These are phyloP conservation scores for Chelonus insularis DNA, from an alignment of 1,140 invertebrate genomes.

Conservation along the genomic window DNA sequence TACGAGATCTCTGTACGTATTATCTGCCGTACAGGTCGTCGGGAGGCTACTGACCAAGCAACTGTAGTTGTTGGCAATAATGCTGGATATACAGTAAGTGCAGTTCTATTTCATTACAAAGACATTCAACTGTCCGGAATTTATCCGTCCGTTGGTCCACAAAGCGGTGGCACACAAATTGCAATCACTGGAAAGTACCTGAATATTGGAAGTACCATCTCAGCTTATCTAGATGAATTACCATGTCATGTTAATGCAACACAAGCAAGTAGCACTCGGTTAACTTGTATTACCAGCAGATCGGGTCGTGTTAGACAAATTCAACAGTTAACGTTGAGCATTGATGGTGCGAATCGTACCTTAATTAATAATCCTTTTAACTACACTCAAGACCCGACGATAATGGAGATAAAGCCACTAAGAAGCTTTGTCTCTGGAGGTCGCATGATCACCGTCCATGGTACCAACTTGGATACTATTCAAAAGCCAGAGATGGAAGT, in stretches of 20 bases:
- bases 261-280: conserved; percentile 83
- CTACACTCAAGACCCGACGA: conserved; percentile 90
- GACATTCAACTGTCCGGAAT: conserved; percentile 80
- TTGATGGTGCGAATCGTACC: conserved; percentile 82
- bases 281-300: conserved; percentile 85
- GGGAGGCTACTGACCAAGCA: conserved; percentile 72
- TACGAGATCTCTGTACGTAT: conserved; percentile 92
- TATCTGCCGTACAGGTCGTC: conserved; percentile 83
- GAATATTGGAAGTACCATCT: conserved; percentile 90
- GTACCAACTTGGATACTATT: conserved; percentile 88
- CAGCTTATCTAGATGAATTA: conserved; percentile 85
- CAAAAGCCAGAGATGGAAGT: conserved; percentile 89
- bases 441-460: conserved; percentile 89
- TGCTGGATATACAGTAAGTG: conserved; percentile 84
- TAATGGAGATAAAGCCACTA: conserved; percentile 88
- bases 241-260: conserved; percentile 86
- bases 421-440: conserved; percentile 90
- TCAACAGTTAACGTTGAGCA: conserved; percentile 71
- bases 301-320: conserved; percentile 64
- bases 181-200: conserved; percentile 89
- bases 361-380: conserved; percentile 75
- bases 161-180: conserved; percentile 91
- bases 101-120: conserved; percentile 88
- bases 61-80: conserved; percentile 87
- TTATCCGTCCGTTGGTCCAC: conserved; percentile 84